phyloP scores from a whole-genome alignment of 2,113 vertebrate species.

The Ploceus nigricollis region DNA sequence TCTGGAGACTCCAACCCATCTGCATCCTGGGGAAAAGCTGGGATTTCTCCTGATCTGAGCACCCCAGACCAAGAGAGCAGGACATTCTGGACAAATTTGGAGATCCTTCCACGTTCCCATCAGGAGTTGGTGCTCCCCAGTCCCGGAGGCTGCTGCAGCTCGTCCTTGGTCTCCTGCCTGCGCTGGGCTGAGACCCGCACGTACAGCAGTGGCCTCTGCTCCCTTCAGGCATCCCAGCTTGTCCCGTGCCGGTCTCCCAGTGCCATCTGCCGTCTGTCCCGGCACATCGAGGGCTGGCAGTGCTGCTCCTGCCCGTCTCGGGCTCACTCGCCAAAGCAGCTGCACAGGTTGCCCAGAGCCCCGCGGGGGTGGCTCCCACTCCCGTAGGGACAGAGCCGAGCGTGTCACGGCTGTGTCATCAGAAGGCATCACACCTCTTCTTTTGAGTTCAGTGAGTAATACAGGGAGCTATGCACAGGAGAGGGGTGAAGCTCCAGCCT shows the following conservation, averaged over 20 bases:
- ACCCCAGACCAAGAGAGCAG: neutral
- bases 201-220: neutral
- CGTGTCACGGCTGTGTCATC: neutral
- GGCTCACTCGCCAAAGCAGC: neutral
- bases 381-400: accelerated
- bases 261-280: neutral
- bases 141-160: neutral
- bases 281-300: accelerated
- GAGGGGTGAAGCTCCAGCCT: neutral
- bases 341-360: neutral
- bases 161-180: neutral
- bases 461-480: neutral
- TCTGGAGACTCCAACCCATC: neutral
- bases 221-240: accelerated
- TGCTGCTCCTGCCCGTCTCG: accelerated
- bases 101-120: neutral
- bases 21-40: neutral
- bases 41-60: neutral
- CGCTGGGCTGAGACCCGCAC: neutral
- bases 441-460: neutral
- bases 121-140: neutral
- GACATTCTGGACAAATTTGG: neutral
- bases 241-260: neutral
- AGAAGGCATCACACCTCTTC: neutral
- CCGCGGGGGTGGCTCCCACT: too few relatives aligned